Conservation (phyloP, 2,113 vertebrate species). For the Sclerurus mexicanus region DNA sequence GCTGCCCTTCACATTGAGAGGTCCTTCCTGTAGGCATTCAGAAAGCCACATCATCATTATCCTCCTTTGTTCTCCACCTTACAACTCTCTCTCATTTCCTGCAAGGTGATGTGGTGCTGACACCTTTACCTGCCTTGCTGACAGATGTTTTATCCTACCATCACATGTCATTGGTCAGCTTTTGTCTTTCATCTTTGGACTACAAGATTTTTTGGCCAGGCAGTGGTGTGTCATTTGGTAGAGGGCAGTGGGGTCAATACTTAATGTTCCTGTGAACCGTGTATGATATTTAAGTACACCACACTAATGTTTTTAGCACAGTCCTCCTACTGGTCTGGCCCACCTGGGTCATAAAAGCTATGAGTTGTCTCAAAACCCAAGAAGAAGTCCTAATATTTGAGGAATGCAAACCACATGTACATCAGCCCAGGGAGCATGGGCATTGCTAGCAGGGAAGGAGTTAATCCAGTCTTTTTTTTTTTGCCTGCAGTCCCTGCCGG, state of each 20-base stretch:
- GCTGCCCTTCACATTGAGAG: not conserved
- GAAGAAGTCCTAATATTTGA: not conserved
- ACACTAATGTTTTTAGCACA: not conserved
- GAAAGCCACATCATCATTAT: not conserved
- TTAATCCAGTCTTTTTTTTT: constrained; percentile 29
- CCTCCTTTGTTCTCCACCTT: not conserved
- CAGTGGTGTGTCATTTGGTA: not conserved
- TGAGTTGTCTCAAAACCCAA: not conserved
- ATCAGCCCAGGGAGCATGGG: not conserved
- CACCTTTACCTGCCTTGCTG: not conserved
- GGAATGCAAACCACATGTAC: not conserved
- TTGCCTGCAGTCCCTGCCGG: constrained; percentile 29
- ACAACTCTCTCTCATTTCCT: not conserved
- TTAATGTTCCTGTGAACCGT: not conserved
- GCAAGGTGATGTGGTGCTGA: not conserved
- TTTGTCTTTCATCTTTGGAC: not conserved
- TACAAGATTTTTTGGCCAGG: not conserved
- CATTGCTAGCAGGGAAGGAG: not conserved
- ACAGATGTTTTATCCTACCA: not conserved
- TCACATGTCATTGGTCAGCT: not conserved
- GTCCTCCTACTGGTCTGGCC: not conserved
- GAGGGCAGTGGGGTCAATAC: not conserved
- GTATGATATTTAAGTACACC: not conserved
- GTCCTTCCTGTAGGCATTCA: not conserved
- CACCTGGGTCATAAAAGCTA: not conserved